Base-by-base conservation (phyloP, 2,888 invertebrate species). In the Perdita meconis region DNA sequence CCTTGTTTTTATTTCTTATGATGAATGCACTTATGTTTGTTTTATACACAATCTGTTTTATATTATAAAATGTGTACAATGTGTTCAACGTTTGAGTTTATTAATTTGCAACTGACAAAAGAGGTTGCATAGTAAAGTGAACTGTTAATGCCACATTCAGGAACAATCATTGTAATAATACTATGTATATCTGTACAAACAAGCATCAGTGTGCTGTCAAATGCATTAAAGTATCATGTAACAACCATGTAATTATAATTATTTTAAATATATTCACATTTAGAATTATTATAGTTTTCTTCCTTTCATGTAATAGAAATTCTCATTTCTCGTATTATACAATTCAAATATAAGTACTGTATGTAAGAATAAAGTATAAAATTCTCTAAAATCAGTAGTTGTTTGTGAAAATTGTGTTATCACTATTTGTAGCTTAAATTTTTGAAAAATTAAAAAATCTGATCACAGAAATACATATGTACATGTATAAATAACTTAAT, bases 331-430 rank as follows among this genome's bases (percentile, higher is more conserved):
- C n/a, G n/a, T n/a, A n/a, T 38, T 24, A 26, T 5, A 16, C 1
- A 57, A 57, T 38, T 57, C 26, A n/a, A 16, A 4, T 3, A n/a
- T n/a, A 42, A 26, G 24, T n/a, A 42, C 12, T 59, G 42, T 59
- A 5, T 59, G 42, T 30, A 59, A 26, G 26, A 44, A 44, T 42
- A 59, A 44, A 10, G 16, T 2, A 42, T 24, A 47, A 24, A 47
- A 24, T 5, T 47, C 10, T 16, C 10, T 22, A 10, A 47, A 19
- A 2, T 24, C 16, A 44, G 4, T 2, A 42, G 4, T 19, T 19
- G 16, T 19, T 19, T 19, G 16, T 19, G 57, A 57, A 57, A 22
- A 40, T 38, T 16, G 3, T 42, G 47, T 12, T 47, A 22, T 12
- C 2, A 16, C 47, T 12, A 38, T 16, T 38, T 24, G 47, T 22